Evolutionary conservation across 2,888 invertebrate species (phyloP).

Genomic region (Drosophila peninsularis): DNA sequence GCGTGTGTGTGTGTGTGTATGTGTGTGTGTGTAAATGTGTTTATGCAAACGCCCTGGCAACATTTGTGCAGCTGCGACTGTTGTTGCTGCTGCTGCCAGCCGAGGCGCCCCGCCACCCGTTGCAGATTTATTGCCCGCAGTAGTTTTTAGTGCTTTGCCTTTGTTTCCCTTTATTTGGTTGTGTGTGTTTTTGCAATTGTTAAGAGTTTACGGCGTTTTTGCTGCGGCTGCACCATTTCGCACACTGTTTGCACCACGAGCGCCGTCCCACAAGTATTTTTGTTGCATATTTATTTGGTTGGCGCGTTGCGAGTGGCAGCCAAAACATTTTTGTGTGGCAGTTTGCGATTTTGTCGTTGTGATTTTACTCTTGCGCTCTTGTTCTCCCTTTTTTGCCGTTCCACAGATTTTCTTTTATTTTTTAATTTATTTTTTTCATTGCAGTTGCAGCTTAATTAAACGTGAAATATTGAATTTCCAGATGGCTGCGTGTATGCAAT

Average conservation of each 20-base stretch:
- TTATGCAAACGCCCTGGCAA: constrained; percentile 58
- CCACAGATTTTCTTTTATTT: constrained; percentile 27
- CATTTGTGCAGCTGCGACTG: constrained; percentile 38
- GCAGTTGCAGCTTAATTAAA: constrained; percentile 73
- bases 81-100: constrained; percentile 5
- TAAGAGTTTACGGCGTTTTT: constrained; percentile 76
- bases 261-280: constrained; percentile 45
- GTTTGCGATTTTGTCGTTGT: constrained; percentile 69
- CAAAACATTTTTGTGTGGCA: constrained; percentile 60
- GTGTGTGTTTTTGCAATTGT: constrained; percentile 65
- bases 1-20: constrained; percentile 11
- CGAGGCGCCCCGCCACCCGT: constrained; percentile 16
- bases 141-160: constrained; percentile 63
- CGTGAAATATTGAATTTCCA: constrained; percentile 72
- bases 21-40: constrained; percentile 40
- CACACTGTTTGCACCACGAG: constrained; percentile 60
- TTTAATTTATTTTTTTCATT: constrained; percentile 38
- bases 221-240: constrained; percentile 73
- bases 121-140: constrained; percentile 74
- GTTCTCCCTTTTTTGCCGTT: constrained; percentile 2
- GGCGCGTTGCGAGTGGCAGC: constrained; percentile 42
- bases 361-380: constrained; percentile 50
- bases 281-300: constrained; percentile 59
- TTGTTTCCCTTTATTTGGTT: constrained; percentile 54
- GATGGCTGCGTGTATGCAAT: constrained; percentile 42